Evolutionary conservation across 1,140 invertebrate genomes (phyloP).

Genomic region (Mycetomoellerius zeteki): DNA sequence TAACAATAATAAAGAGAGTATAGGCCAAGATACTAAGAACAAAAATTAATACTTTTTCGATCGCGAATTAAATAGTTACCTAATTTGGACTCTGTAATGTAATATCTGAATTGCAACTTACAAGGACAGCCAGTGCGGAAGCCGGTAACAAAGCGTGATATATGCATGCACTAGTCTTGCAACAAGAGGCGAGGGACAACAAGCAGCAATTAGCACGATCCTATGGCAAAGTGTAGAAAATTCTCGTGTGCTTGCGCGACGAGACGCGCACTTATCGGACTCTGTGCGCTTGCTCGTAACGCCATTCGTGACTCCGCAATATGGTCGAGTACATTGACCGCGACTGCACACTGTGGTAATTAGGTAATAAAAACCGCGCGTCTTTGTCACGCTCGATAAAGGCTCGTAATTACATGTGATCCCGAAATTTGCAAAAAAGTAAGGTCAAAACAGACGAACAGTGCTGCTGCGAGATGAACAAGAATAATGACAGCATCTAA

Average conservation of each 20-base stretch:
- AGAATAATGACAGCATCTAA: conserved; percentile 68
- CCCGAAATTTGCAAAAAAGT: neutral
- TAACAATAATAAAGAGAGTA: neutral
- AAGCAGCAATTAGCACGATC: conserved; percentile 35
- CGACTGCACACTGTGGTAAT: conserved; percentile 27
- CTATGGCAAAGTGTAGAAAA: conserved; percentile 31
- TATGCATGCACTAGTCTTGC: neutral
- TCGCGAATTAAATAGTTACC: neutral
- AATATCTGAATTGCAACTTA: neutral
- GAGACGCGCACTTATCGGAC: conserved; percentile 66
- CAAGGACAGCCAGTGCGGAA: conserved; percentile 5
- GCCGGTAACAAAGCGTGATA: conserved; percentile 12
- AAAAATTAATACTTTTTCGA: neutral
- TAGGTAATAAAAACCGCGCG: conserved; percentile 49
- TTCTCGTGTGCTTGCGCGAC: conserved; percentile 47
- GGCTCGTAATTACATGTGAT: neutral
- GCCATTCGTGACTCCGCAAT: conserved; percentile 62
- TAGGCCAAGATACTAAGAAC: too few species aligned
- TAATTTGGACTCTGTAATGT: neutral
- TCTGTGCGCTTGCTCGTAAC: conserved; percentile 10
- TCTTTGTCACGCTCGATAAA: neutral
- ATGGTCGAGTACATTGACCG: conserved; percentile 58
- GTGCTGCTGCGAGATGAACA: conserved; percentile 33
- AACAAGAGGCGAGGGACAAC: conserved; percentile 27
- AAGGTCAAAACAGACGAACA: neutral